Conservation (phyloP, 2,888 invertebrate genomes). For the Pachydiplax longipennis region DNA sequence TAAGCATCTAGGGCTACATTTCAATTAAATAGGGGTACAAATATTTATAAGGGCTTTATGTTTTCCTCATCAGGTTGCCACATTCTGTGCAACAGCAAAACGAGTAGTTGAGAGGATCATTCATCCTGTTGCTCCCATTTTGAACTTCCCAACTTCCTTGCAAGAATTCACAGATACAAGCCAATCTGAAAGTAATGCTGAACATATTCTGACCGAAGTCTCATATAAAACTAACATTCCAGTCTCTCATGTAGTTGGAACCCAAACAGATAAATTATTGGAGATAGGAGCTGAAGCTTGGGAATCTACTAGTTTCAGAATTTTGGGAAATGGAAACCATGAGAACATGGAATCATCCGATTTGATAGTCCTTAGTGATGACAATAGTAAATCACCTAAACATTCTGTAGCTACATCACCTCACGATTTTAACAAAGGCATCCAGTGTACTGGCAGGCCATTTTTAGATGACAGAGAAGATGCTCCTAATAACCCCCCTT, state of each 20-base stretch:
- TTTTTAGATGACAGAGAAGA: not conserved
- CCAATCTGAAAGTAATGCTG: not conserved
- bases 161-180: not conserved
- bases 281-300: not conserved
- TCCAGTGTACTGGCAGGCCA: not conserved
- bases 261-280: not conserved
- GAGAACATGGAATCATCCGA: not conserved
- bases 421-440: not conserved
- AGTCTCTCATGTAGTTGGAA: not conserved
- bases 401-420: not conserved
- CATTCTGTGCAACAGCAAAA: not conserved
- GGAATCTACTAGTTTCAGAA: not conserved
- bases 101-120: not conserved
- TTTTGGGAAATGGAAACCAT: not conserved
- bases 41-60: too few species aligned
- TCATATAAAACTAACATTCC: not conserved
- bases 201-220: not conserved
- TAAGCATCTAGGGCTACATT: too few species aligned
- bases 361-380: not conserved
- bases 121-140: not conserved
- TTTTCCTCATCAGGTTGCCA: not conserved
- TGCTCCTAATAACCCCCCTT: not conserved
- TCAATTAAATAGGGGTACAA: too few species aligned
- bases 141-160: not conserved
- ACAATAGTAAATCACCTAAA: not conserved